Conservation (phyloP, 2,113 vertebrate species). For the Odocoileus virginianus region DNA sequence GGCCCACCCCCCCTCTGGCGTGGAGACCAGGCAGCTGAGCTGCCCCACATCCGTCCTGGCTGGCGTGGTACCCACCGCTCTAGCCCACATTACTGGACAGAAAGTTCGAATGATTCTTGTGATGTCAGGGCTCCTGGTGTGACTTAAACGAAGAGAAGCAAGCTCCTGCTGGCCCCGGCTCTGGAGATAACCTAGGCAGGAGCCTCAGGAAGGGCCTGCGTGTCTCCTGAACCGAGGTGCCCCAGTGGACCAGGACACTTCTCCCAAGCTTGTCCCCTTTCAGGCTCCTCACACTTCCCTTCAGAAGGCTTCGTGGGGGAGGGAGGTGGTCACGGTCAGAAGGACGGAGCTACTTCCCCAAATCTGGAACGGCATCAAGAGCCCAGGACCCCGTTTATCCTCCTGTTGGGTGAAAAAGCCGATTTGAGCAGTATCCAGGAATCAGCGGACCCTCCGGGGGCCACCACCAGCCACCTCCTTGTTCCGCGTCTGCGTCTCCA, state of each 20-base stretch:
- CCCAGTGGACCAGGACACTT: rapidly evolving
- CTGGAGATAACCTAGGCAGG: neutral
- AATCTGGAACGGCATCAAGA: neutral
- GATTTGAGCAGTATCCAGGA: neutral
- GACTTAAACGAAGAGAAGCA: neutral
- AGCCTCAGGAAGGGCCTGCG: rapidly evolving
- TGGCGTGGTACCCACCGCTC: rapidly evolving
- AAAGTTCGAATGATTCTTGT: neutral
- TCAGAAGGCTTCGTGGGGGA: neutral
- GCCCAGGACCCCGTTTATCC: neutral
- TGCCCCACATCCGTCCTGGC: rapidly evolving
- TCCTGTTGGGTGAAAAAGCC: neutral
- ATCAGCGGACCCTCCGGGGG: neutral
- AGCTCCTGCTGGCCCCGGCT: neutral
- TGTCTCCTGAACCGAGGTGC: rapidly evolving
- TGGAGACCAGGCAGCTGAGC: rapidly evolving
- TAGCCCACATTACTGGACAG: neutral
- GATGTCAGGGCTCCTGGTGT: neutral
- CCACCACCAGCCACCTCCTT: rapidly evolving
- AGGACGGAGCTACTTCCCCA: neutral
- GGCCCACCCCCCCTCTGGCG: too few relatives aligned
- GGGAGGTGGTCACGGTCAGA: neutral
- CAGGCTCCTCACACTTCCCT: neutral
- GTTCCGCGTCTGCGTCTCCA: neutral
- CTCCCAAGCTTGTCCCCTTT: neutral